phyloP scores from a whole-genome alignment of 37 sponge, comb jelly and placozoan genomes.

The Chondrosia reniformis region DNA sequence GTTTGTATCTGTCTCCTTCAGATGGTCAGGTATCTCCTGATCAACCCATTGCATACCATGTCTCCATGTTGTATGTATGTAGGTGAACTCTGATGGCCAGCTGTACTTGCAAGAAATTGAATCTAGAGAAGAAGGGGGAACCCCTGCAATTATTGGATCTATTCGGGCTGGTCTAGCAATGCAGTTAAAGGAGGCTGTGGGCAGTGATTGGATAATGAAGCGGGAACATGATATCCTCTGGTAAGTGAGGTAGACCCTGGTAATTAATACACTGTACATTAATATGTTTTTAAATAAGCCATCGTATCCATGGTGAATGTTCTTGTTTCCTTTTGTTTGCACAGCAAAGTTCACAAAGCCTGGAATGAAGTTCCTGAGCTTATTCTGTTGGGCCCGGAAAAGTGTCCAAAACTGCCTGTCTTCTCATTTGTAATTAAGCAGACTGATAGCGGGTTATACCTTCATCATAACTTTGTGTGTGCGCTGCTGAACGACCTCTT shows the following conservation, averaged over 20 bases:
- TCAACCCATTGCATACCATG: too few species aligned
- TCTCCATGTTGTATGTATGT: neutral
- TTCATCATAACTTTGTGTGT: slow-evolving; percentile 90
- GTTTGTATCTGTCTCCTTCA: neutral
- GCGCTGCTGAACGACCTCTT: slow-evolving; percentile 83
- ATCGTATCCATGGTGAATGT: neutral
- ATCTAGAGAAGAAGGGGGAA: slow-evolving; percentile 88
- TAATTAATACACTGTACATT: neutral
- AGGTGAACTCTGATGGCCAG: slow-evolving; percentile 64
- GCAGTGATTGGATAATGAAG: slow-evolving; percentile 35
- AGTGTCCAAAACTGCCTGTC: slow-evolving; percentile 64
- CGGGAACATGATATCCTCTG: slow-evolving; percentile 19
- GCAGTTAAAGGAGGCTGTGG: slow-evolving; percentile 75
- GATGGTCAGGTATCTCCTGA: neutral
- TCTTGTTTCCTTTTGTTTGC: neutral
- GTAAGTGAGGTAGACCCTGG: neutral
- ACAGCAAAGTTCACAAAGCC: neutral
- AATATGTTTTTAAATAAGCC: neutral
- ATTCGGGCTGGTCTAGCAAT: slow-evolving; percentile 85
- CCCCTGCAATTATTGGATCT: slow-evolving; percentile 80
- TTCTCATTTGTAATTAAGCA: slow-evolving; percentile 89
- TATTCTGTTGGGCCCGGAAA: slow-evolving; percentile 43
- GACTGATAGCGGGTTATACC: slow-evolving; percentile 39
- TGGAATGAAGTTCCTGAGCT: slow-evolving; percentile 33
- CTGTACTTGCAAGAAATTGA: slow-evolving; percentile 75